These are phyloP conservation scores for Plestiodon gilberti DNA, from an alignment of 2,113 vertebrate species.

Conservation along the genomic window DNA sequence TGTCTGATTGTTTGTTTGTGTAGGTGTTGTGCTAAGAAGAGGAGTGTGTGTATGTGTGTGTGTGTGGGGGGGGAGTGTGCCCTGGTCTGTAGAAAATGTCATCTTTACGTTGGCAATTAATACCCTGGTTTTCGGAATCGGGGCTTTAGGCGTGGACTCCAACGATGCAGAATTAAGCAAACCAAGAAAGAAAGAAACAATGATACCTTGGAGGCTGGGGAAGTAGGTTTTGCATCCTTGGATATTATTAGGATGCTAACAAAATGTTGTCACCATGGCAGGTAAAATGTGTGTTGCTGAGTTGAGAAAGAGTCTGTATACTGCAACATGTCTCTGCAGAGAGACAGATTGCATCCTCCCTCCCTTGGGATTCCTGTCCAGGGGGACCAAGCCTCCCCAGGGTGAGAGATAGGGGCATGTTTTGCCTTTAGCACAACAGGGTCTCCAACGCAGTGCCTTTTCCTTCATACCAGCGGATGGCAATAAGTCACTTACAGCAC, in stretches of 20 bases:
- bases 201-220: neutral
- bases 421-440: too few relatives aligned
- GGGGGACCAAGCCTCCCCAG: too few relatives aligned
- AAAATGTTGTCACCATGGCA: too few relatives aligned
- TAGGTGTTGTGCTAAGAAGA: conserved; percentile 1
- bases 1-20: conserved; percentile 5
- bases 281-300: too few relatives aligned
- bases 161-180: neutral
- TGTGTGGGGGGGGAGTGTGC: neutral
- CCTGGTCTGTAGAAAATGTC: neutral
- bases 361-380: too few relatives aligned
- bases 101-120: conserved; percentile 3
- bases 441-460: too few relatives aligned
- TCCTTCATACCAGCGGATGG: too few relatives aligned
- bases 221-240: neutral
- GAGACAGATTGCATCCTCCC: too few relatives aligned
- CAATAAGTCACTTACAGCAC: too few relatives aligned
- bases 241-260: neutral
- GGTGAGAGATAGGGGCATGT: too few relatives aligned
- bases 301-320: too few relatives aligned
- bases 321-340: too few relatives aligned
- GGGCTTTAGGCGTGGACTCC: neutral
- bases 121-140: neutral
- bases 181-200: neutral
- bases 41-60: neutral